Evolutionary conservation across 2,797 vertebrate species (phyloP), one percentile per base, ranked within the genome.

Genomic region (Hydrophis major): DNA sequence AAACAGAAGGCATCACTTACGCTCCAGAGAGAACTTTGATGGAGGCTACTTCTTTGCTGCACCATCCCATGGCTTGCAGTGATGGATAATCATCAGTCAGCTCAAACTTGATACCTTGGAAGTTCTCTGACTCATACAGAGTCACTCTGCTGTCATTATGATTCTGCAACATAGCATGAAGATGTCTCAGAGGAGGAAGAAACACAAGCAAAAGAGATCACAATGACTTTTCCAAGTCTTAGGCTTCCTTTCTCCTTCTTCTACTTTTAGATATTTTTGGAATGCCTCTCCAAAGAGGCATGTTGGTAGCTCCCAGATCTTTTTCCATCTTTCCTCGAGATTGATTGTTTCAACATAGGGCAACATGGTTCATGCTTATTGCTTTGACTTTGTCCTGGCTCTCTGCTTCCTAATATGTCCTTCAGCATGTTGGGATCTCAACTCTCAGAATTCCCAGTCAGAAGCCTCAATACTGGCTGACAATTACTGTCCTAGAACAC

Each of bases 11-110:
- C 10, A 0, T 22, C 57, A 98, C 99, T 99, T 98, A 99, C 98
- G 98, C 98, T 98, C 99, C 99, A 0, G 98, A 98, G 96, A 98
- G 99, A 97, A 99, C 98, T 98, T 99, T 99, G 97, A 99, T 98
- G 86, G 99, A 99, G 83, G 98, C 98, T 92, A 99, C 99, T 94
- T 99, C 98, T 97, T 99, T 99, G 98, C 98, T 99, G 97, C 98
- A 98, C 99, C 99, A 99, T 93, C 99, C 99, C 99, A 99, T 99
- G 96, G 99, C 99, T 97, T 99, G 98, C 96, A 99, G 98, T 3
- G 99, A 99, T 92, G 99, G 99, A 96, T 99, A 99, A 97, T 99
- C 99, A 11, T 99, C 99, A 1, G 97, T 99, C 96, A 99, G 97
- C 97, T 99, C 99, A 94, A 99, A 99, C 96, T 98, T 99, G 96